phyloP scores from a whole-genome alignment of 1,140 invertebrate genomes.

The Hylyphantes graminicola region DNA sequence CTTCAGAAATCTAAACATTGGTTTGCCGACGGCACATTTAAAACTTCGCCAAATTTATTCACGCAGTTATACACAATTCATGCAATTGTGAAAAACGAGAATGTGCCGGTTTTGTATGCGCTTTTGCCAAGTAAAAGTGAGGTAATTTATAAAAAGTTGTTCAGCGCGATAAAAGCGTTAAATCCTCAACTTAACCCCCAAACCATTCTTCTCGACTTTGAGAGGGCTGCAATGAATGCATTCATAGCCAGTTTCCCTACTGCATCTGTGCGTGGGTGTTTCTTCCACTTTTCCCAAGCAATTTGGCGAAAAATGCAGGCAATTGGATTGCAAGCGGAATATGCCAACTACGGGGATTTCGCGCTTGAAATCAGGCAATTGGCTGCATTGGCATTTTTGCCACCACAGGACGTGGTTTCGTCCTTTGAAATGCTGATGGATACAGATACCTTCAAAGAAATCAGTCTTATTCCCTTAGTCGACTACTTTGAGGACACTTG shows the following conservation, averaged over 20 bases:
- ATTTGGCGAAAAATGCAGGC: neutral
- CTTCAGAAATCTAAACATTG: neutral
- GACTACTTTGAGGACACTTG: neutral
- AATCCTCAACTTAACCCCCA: too few species aligned
- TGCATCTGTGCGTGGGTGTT: neutral
- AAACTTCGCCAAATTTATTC: neutral
- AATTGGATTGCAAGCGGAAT: neutral
- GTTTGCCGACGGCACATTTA: slow-evolving; percentile 6
- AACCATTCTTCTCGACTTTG: neutral
- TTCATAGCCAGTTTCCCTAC: neutral
- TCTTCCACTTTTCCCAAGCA: neutral
- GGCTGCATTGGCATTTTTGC: neutral
- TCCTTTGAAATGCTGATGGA: neutral
- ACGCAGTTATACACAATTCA: neutral
- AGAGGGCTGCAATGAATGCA: neutral
- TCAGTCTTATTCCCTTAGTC: neutral
- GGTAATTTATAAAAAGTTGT: neutral
- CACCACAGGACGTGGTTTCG: neutral
- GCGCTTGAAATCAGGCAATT: neutral
- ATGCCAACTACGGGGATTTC: neutral
- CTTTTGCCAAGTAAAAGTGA: neutral
- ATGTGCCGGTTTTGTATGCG: neutral
- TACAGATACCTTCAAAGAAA: neutral
- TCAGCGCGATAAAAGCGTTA: neutral
- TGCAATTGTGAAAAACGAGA: neutral